Evolutionary conservation across 2,113 vertebrate species (phyloP), one percentile per base, ranked within the genome.

Genomic region (Nyctibius bracteatus): DNA sequence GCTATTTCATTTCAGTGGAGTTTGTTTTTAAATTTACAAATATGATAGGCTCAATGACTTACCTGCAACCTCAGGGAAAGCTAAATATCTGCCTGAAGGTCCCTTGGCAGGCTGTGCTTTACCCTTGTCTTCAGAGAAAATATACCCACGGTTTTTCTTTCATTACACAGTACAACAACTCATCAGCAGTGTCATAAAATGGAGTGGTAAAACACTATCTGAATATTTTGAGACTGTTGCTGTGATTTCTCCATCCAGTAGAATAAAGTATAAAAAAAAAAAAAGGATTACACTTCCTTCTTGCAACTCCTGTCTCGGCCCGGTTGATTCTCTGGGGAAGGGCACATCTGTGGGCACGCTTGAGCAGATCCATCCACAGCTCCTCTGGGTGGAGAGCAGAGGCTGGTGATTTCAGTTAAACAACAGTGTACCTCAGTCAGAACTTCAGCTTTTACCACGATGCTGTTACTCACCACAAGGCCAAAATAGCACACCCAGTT

Each of bases 401-500:
- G 14, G 27, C 52, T 33, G 62, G 35, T 31, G 16, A 43, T 61
- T 80, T 51, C 5, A 7, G 52, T 27, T 54, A 37, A 68, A 91
- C 86, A 33, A 20, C 22, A 63, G 10, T 0, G 0, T 20, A 58
- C 8, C 47, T 92, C 33, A 30, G 3, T 30, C 72, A 80, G 20
- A 17, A 18, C 30, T 59, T 67, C 43, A 71, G 39, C 47, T 89
- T 78, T 62, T 35, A 49, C 43, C 33, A 54, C 2, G 0, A 4
- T 43, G 28, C 41, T 66, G 28, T 57, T 79, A 47, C 18, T 65
- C 18, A 18, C n/a, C 17, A 39, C 33, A 55, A 58, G 46, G 37
- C 79, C n/a, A 49, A 59, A 72, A 63, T 0, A 72, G 19, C n/a
- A 77, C 25, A 30, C 8, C 2, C 0, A 0, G 2, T 1, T 28